Evolutionary conservation across 2,888 invertebrate genomes (phyloP).

Genomic region (Rhyacophila evoluta): DNA sequence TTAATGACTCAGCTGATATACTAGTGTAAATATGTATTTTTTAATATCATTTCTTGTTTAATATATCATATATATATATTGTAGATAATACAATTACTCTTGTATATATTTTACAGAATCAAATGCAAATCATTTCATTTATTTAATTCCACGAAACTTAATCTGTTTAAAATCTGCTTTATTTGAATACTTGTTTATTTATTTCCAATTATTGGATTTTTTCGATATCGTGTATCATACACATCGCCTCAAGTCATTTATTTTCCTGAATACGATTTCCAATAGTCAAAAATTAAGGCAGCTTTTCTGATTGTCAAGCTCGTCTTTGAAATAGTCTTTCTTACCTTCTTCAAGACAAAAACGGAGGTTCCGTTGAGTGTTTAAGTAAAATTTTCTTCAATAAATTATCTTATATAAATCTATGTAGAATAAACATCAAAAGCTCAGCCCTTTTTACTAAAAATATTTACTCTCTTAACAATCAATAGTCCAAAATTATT

Average conservation of each 20-base stretch:
- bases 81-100: too few relatives aligned
- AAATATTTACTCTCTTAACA: not conserved
- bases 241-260: not conserved
- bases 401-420: not conserved
- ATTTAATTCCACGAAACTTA: not conserved
- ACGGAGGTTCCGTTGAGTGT: not conserved
- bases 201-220: not conserved
- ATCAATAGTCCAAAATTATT: not conserved
- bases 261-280: not conserved
- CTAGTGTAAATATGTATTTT: too few relatives aligned
- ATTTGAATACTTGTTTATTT: not conserved
- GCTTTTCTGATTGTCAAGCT: slow-evolving; percentile 12
- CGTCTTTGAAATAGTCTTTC: not conserved
- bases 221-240: not conserved
- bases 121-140: too few relatives aligned
- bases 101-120: too few relatives aligned
- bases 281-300: not conserved
- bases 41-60: too few relatives aligned
- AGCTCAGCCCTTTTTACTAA: not conserved
- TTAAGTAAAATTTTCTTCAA: not conserved
- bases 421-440: slow-evolving; percentile 6
- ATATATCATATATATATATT: too few relatives aligned
- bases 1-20: too few relatives aligned
- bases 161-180: not conserved
- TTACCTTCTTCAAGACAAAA: not conserved